A percentile compares a stretch with the other conserved stretches of the same genome.
phyloP scores from a whole-genome alignment of 2,113 vertebrate species.

The Rutilus rutilus region DNA sequence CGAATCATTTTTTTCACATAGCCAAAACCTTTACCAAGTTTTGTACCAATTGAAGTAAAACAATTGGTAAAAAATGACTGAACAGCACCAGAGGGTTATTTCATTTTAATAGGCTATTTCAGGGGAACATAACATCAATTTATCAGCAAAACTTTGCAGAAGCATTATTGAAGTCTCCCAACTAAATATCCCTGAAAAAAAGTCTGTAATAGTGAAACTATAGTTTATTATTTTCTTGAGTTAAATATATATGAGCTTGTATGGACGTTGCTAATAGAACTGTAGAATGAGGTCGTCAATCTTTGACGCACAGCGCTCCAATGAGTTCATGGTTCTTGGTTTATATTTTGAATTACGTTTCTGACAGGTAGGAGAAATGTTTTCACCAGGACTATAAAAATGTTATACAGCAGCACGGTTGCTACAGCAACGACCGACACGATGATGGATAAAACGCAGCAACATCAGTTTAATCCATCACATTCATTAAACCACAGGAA shows the following conservation, averaged over 20 bases:
- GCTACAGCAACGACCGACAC: conserved; percentile 52
- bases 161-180: not conserved
- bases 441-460: conserved; percentile 32
- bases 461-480: conserved; percentile 28
- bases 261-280: conserved; percentile 3
- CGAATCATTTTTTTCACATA: too few relatives aligned
- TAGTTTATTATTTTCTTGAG: not conserved
- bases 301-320: not conserved
- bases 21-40: too few relatives aligned
- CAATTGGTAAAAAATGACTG: too few relatives aligned
- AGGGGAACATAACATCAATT: not conserved
- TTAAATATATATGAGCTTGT: conserved; percentile 1
- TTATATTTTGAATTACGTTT: not conserved
- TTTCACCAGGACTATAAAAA: conserved; percentile 33
- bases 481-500: not conserved
- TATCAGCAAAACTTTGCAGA: not conserved
- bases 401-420: conserved; percentile 50
- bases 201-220: not conserved
- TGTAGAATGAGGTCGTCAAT: conserved; percentile 31
- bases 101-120: not conserved
- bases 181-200: not conserved
- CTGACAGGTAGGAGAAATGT: conserved; percentile 11
- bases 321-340: not conserved
- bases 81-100: too few relatives aligned
- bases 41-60: too few relatives aligned